Conservation (phyloP, 2,113 vertebrate species). For the Neotragus moschatus region DNA sequence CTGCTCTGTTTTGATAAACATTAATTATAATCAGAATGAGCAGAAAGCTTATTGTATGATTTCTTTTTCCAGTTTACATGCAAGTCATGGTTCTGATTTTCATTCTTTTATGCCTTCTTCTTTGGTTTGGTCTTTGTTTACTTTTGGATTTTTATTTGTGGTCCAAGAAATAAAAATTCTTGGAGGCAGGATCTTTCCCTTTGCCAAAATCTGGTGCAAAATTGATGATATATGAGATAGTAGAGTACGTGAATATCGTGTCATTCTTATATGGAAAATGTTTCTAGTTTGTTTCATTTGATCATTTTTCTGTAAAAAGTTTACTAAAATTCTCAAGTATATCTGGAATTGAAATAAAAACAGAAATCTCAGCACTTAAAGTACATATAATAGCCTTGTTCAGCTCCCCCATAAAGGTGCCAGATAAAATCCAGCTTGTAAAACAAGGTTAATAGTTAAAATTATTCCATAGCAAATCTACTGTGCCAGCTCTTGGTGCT, state of each 20-base stretch:
- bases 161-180: constrained; percentile 75
- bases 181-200: constrained; percentile 70
- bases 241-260: constrained; percentile 67
- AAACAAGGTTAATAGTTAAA: constrained; percentile 57
- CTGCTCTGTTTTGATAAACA: neutral
- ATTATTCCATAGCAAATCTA: constrained; percentile 42
- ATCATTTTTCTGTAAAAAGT: neutral
- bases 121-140: constrained; percentile 59
- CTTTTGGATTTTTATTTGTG: constrained; percentile 59
- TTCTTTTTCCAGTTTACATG: constrained; percentile 1
- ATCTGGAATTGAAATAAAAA: constrained; percentile 40
- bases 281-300: constrained; percentile 1
- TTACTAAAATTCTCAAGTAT: constrained; percentile 46
- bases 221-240: constrained; percentile 72
- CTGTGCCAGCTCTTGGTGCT: constrained; percentile 35
- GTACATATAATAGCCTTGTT: neutral
- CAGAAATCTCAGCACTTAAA: neutral
- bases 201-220: constrained; percentile 77
- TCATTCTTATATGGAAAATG: constrained; percentile 69
- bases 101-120: constrained; percentile 77
- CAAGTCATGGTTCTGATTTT: constrained; percentile 54
- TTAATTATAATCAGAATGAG: constrained; percentile 13
- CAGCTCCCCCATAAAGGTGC: neutral
- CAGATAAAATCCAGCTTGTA: constrained; percentile 45
- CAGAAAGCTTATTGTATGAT: neutral